Evolutionary conservation across 2,888 invertebrate genomes (phyloP).

Genomic region (Sinotaia quadrata): DNA sequence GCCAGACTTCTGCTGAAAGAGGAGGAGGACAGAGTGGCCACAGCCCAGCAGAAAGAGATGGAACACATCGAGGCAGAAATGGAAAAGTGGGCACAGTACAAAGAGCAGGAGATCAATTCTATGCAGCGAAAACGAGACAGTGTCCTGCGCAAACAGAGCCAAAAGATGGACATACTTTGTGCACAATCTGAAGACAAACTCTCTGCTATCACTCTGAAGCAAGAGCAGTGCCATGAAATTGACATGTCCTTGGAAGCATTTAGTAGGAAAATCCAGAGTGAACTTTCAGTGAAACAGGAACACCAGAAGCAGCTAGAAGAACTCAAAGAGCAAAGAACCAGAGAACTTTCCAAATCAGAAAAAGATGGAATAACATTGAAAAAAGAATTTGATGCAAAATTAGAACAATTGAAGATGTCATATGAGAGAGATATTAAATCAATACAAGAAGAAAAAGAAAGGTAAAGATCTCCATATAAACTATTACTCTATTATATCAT

Average conservation of each 20-base stretch:
- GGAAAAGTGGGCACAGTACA: conserved; percentile 75
- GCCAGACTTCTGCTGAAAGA: conserved; percentile 49
- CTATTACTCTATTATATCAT: no score
- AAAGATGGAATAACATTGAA: conserved; percentile 30
- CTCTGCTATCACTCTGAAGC: conserved; percentile 27
- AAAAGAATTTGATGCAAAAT: conserved; percentile 46
- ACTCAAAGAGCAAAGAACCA: conserved; percentile 21
- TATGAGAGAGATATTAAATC: conserved; percentile 44
- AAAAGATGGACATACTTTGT: conserved; percentile 32
- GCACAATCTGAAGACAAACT: conserved; percentile 38
- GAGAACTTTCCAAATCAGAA: conserved; percentile 18
- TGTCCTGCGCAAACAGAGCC: conserved; percentile 15
- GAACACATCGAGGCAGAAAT: conserved; percentile 58
- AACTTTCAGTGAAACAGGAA: conserved; percentile 19
- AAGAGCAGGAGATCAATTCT: conserved; percentile 51
- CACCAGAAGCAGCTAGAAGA: conserved; percentile 19
- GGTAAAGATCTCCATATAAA: conserved; percentile 47
- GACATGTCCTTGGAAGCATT: conserved; percentile 20
- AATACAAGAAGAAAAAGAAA: conserved; percentile 54
- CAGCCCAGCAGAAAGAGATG: conserved; percentile 52
- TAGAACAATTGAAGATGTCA: conserved; percentile 46
- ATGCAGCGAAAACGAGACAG: conserved; percentile 24
- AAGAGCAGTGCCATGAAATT: conserved; percentile 19
- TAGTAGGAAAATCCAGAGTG: conserved; percentile 20
- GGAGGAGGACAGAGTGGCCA: conserved; percentile 54